These are phyloP conservation scores for Mobula birostris DNA, from an alignment of 2,113 vertebrate genomes.

Conservation along the genomic window DNA sequence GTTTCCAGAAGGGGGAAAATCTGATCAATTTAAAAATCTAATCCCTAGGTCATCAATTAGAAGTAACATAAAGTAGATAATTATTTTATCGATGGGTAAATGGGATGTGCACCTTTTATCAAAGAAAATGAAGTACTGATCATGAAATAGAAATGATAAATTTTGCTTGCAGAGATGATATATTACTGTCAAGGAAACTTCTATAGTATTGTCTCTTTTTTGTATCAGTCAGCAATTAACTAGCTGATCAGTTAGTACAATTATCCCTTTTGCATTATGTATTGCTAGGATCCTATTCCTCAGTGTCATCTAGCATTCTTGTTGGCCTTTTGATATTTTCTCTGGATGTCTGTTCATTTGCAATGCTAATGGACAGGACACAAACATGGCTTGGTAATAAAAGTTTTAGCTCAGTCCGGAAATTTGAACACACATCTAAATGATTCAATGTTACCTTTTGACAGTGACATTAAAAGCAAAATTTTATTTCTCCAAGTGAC, in stretches of 20 bases:
- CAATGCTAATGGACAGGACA: not conserved
- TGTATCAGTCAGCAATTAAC: not conserved
- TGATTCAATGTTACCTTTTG: not conserved
- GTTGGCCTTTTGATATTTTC: not conserved
- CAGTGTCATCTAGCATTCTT: not conserved
- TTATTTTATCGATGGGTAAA: not conserved
- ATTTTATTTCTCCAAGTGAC: not conserved
- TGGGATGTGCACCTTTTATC: not conserved
- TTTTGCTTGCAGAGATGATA: not conserved
- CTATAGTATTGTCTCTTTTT: not conserved
- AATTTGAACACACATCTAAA: not conserved
- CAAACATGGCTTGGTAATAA: not conserved
- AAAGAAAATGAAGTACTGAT: not conserved
- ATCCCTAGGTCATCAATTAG: not conserved
- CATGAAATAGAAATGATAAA: not conserved
- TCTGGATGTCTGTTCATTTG: not conserved
- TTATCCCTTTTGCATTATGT: not conserved
- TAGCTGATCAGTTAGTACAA: not conserved
- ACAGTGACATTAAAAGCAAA: not conserved
- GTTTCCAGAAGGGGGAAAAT: not conserved
- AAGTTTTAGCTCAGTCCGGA: not conserved
- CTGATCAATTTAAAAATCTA: not conserved
- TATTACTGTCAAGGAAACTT: not conserved
- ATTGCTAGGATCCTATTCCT: not conserved
- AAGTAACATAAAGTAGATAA: not conserved